Conservation (phyloP, 2,797 vertebrate species). For the Coregonus suidteri region DNA sequence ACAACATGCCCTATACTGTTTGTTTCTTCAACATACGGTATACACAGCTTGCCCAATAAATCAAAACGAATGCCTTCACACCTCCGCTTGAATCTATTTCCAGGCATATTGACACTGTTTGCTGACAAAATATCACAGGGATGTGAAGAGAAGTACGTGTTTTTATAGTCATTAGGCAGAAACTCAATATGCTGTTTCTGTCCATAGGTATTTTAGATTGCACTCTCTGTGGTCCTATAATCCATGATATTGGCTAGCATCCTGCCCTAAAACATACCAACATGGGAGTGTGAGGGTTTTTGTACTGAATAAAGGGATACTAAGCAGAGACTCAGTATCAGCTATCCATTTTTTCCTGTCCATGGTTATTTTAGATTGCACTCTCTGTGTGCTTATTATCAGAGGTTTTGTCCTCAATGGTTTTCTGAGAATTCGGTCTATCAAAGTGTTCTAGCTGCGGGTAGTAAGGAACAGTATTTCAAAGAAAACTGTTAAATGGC, state of each 20-base stretch:
- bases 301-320: too few species aligned
- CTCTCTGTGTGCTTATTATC: background rate
- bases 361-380: background rate
- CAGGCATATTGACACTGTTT: background rate
- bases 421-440: background rate
- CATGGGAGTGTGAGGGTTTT: too few species aligned
- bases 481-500: background rate
- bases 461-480: conserved; percentile 14
- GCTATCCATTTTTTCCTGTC: background rate
- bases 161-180: background rate
- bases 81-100: background rate
- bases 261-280: too few species aligned
- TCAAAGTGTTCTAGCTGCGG: conserved; percentile 25
- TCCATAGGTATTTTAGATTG: background rate
- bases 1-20: background rate
- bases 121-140: background rate
- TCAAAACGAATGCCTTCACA: background rate
- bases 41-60: background rate
- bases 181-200: background rate
- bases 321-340: too few species aligned
- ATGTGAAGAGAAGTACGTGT: background rate
- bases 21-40: background rate
- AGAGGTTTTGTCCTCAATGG: conserved; percentile 5
- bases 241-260: too few species aligned
- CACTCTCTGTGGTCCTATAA: background rate